Base-by-base conservation (phyloP, 2,888 invertebrate genomes). In the Volucella bombylans region DNA sequence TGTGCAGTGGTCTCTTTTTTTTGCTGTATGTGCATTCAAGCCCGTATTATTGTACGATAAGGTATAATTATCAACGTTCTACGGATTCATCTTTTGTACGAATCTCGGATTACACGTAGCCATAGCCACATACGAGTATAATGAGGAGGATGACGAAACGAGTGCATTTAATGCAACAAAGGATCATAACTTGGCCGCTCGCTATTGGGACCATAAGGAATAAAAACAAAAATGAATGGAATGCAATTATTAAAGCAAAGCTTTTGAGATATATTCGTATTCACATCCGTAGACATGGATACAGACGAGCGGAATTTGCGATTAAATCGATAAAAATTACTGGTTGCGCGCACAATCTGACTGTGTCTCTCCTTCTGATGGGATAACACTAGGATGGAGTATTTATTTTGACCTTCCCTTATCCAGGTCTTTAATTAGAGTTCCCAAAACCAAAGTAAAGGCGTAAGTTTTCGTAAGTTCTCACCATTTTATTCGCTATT, bases 61-160 rank as follows among this genome's bases (percentile, higher is more conserved):
- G 55, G 69, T 69, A 77, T 77, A 69, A 77, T 77, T 79, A 79
- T 79, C 59, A 57, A 72, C 78, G 59, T 72, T 71, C 78, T 67
- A 72, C 59, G 47, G 50, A 79, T 69, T 54, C 68, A 55, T 64
- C 10, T 55, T 59, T 57, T 65, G 49, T 69, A 62, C 23, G 69
- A 71, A 64, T 79, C 71, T 79, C 71, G 43, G 71, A 72, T 79
- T 79, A 79, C 78, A 79, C 57, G 31, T 41, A 57, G 14, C 50
- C 38, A 65, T 6, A 31, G 31, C 6, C 6, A 0, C 6, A 23
- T 23, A 23, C 18, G 18, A 23, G 18, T 79, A 72, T 55, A 77
- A 69, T 69, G 68, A 31, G 31, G 45, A 62, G 38, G 47, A 47
- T 77, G 47, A 62, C 62, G 69, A 69, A 39, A 39, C 38, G 47